A percentile compares a stretch with the other conserved stretches of the same genome.
Evolutionary conservation across 1,140 invertebrate genomes (phyloP).

Genomic region (Phocides pigmalion): DNA sequence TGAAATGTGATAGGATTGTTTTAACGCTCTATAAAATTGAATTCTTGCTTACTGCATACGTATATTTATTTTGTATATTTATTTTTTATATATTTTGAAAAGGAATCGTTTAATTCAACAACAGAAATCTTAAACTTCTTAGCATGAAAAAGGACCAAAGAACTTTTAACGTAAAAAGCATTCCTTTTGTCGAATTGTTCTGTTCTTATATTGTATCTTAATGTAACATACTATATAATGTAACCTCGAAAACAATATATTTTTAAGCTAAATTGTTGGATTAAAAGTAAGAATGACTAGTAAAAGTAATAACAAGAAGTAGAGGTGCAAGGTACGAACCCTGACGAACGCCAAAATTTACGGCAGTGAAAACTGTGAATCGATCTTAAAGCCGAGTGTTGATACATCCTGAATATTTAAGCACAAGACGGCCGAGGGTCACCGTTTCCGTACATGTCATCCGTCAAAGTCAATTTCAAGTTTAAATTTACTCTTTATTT

Average conservation of each 20-base stretch:
- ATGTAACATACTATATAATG: background rate
- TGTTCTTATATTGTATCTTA: background rate
- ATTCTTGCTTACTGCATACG: no score
- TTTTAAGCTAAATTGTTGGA: background rate
- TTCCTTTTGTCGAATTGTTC: no score
- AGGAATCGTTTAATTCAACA: no score
- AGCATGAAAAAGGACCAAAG: no score
- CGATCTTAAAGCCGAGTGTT: conserved; percentile 46
- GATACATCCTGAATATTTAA: conserved; percentile 67
- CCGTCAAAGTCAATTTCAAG: conserved; percentile 76
- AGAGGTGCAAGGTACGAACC: conserved; percentile 1
- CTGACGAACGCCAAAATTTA: conserved; percentile 1
- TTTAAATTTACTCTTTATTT: conserved; percentile 73
- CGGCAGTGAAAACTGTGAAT: conserved; percentile 28
- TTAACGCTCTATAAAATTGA: no score
- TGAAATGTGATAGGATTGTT: no score
- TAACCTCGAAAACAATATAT: background rate
- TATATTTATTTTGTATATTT: no score
- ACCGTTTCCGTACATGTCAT: conserved; percentile 54
- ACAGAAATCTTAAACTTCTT: no score
- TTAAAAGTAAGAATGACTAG: background rate
- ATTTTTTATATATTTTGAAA: no score
- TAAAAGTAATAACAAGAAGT: background rate
- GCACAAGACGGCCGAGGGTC: conserved; percentile 64
- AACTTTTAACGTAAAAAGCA: no score